Conservation (phyloP, 2,797 vertebrate genomes). For the Smutsia temminckii region DNA sequence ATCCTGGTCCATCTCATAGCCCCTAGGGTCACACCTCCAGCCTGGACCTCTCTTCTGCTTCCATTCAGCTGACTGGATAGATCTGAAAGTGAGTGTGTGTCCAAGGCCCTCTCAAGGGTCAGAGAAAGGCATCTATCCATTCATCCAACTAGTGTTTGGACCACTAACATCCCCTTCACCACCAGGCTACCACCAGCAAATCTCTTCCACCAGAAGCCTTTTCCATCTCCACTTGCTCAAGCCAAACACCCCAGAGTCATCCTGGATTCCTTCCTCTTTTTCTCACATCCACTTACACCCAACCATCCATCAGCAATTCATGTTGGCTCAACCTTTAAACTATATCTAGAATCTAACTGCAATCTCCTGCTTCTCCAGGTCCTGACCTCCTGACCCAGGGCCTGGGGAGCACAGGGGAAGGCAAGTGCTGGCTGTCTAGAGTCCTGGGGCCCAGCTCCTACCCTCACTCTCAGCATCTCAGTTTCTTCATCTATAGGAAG, state of each 20-base stretch:
- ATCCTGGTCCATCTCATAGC: not conserved
- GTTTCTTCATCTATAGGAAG: not conserved
- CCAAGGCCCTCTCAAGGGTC: not conserved
- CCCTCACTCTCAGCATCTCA: not conserved
- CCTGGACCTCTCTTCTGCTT: not conserved
- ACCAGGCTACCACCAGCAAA: not conserved
- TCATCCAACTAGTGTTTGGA: not conserved
- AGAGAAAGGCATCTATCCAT: not conserved
- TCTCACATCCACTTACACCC: not conserved
- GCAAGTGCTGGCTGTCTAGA: rapidly evolving
- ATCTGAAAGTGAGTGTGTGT: not conserved
- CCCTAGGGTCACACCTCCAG: not conserved
- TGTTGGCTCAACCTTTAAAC: not conserved
- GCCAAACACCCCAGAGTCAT: not conserved
- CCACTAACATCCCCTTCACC: not conserved
- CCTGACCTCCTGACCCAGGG: not conserved
- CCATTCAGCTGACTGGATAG: not conserved
- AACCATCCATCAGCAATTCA: not conserved
- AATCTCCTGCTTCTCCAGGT: not conserved
- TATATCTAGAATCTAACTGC: not conserved
- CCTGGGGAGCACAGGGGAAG: not conserved
- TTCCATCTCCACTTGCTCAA: not conserved
- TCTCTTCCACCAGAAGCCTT: not conserved
- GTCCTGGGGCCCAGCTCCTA: not conserved
- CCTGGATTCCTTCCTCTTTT: not conserved